Conservation (phyloP, 2,797 vertebrate genomes). For the Zalophus californianus region DNA sequence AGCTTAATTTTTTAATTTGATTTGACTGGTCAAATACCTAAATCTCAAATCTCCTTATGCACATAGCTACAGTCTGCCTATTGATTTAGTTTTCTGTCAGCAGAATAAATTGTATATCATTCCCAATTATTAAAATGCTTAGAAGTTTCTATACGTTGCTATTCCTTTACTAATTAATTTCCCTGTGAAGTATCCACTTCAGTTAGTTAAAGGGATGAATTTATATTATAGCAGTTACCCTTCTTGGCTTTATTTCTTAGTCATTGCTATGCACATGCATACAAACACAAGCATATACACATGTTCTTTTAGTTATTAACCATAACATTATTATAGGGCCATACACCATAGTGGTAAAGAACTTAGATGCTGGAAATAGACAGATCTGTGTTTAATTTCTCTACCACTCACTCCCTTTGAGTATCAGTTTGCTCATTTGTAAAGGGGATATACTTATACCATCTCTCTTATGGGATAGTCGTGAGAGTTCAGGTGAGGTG, state of each 20-base stretch:
- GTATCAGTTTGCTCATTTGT: background rate
- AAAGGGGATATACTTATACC: background rate
- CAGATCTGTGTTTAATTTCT: background rate
- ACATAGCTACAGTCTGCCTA: background rate
- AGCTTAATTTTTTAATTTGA: background rate
- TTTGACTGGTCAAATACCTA: background rate
- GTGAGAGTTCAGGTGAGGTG: background rate
- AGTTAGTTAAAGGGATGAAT: background rate
- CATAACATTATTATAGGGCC: background rate
- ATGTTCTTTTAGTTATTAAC: background rate
- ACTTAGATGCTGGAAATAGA: background rate
- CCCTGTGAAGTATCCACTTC: background rate
- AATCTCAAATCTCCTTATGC: background rate
- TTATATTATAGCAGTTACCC: background rate
- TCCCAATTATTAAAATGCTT: conserved; percentile 51
- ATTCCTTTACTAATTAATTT: conserved; percentile 50
- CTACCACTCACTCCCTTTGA: background rate
- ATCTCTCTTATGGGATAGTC: background rate
- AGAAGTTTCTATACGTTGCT: background rate
- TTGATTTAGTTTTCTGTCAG: conserved; percentile 37
- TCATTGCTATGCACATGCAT: background rate
- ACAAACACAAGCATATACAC: background rate
- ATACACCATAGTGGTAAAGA: background rate
- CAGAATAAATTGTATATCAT: background rate
- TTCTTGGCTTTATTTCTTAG: background rate